Base-by-base conservation (phyloP, 2,113 vertebrate genomes). In the Orientallactaga bullata region DNA sequence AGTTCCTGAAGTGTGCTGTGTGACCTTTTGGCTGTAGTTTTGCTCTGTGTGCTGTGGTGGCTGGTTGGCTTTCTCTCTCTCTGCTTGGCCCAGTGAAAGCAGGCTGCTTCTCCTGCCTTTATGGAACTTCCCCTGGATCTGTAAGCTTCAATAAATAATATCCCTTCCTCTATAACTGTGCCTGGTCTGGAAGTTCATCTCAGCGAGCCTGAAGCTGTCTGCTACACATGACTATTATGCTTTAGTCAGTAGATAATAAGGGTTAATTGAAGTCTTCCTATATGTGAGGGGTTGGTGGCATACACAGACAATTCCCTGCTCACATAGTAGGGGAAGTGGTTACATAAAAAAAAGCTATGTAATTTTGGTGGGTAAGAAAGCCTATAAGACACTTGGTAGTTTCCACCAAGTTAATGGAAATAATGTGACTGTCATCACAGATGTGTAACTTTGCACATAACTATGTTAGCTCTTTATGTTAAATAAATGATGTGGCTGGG, bases 351-450 rank as follows among this genome's bases (percentile, higher is more conserved):
- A 71, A 72, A 73, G 39, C 1, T 35, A 79, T 60, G 28, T 63
- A 21, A 85, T 84, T 78, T 87, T 20, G 66, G 74, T 32, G 32
- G 90, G 13, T 4, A 20, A 93, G 60, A 87, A 95, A 88, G 68
- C 47, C 32, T 9, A n/a, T 71, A 61, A 65, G 73, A 42, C 47
- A 51, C 2, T 28, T 71, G 77, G 76, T 1, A 7, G 30, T 72
- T 73, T 81, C 37, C 90, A 82, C 37, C 90, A 82, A 55, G 63
- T 73, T 5, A 13, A 69, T 37, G 37, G 42, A 42, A 81, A 80
- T 7, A 37, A 17, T 77, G 18, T 42, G 24, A 23, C 84, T 7
- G 8, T 72, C 47, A n/a, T 83, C 35, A 47, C 12, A 71, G 74
- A 28, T 15, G 8, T 87, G 13, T 89, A 37, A 78, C 21, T 84